A percentile compares a stretch with the other conserved stretches of the same genome.
Evolutionary conservation across 2,113 vertebrate genomes (phyloP).

Genomic region (Leucoraja erinaceus): DNA sequence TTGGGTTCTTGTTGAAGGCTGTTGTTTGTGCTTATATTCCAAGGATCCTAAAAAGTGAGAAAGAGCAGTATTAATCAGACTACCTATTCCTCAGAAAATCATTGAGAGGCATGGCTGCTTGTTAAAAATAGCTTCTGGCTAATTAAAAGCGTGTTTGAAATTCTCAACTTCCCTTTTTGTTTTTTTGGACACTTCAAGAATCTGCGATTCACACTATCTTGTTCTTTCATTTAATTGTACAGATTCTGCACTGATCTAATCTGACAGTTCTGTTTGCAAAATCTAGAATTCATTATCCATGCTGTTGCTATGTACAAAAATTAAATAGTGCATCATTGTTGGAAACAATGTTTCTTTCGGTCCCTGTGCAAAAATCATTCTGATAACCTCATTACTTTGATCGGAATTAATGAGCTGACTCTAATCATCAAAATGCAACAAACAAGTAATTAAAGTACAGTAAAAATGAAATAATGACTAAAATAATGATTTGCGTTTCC

Average conservation of each 20-base stretch:
- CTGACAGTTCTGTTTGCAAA: not conserved
- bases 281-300: not conserved
- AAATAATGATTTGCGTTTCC: no score
- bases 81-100: not conserved
- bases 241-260: not conserved
- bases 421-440: no score
- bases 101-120: not conserved
- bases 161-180: not conserved
- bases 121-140: not conserved
- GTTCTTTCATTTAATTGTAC: not conserved
- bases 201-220: not conserved
- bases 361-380: not conserved
- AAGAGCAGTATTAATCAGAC: not conserved
- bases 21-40: not conserved
- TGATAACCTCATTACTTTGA: not conserved
- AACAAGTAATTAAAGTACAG: no score
- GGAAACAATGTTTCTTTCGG: not conserved
- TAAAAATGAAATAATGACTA: no score
- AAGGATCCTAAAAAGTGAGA: no score
- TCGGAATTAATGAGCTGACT: not conserved
- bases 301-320: not conserved
- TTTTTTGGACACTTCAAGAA: not conserved
- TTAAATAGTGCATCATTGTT: not conserved
- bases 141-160: not conserved
- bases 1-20: not conserved